phyloP scores from a whole-genome alignment of 1,140 invertebrate species.

The Phenacoccus solenopsis region DNA sequence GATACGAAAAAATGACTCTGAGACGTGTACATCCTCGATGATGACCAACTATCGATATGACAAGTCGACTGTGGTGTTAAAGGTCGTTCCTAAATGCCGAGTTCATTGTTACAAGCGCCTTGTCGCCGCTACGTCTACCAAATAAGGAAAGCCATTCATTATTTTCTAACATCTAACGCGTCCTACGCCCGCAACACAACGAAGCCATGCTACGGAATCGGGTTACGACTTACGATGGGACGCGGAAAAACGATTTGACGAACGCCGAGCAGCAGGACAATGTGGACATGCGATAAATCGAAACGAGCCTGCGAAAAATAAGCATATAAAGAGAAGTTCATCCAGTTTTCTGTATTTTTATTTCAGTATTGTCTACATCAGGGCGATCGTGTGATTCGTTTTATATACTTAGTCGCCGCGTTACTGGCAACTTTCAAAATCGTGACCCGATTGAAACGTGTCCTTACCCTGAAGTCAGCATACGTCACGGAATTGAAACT shows the following conservation, averaged over 20 bases:
- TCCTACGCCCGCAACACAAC: background rate
- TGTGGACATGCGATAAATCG: too few species aligned
- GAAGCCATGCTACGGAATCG: background rate
- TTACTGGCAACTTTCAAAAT: constrained; percentile 15
- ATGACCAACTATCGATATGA: too few species aligned
- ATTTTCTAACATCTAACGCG: background rate
- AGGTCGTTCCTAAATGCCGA: background rate
- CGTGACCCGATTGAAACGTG: constrained; percentile 14
- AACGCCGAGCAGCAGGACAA: too few species aligned
- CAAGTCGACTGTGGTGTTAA: too few species aligned
- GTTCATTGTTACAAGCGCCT: background rate
- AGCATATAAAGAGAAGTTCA: background rate
- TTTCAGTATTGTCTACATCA: background rate
- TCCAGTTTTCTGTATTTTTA: background rate
- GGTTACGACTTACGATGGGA: too few species aligned
- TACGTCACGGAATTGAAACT: constrained; percentile 12
- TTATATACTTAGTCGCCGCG: constrained; percentile 9
- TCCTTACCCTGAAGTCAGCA: constrained; percentile 13
- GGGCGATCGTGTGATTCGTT: background rate
- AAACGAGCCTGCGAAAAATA: background rate
- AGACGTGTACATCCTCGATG: too few species aligned
- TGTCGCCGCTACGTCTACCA: background rate
- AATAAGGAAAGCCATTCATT: background rate
- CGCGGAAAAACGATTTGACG: too few species aligned
- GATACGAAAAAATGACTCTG: too few species aligned